These are phyloP conservation scores for Diadophis punctatus DNA, from an alignment of 2,113 vertebrate genomes.

Conservation along the genomic window DNA sequence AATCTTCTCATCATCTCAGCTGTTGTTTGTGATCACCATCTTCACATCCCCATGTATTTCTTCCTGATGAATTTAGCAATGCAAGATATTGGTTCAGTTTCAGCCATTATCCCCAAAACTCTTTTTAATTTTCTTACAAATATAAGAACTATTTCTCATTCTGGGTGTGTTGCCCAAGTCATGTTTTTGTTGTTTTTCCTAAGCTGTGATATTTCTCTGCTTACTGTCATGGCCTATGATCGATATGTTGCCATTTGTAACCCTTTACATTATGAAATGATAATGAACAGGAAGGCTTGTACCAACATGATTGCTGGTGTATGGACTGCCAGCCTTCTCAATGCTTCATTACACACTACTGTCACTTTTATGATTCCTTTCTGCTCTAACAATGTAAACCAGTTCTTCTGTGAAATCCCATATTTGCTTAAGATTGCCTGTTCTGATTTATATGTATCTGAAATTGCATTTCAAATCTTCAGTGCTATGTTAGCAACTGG, in stretches of 20 bases:
- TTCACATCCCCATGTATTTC: not conserved
- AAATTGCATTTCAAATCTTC: not conserved
- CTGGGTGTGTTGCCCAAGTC: not conserved
- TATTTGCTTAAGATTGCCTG: not conserved
- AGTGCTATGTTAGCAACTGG: not conserved
- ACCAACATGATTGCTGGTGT: not conserved
- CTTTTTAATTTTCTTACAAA: not conserved
- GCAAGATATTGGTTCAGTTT: not conserved
- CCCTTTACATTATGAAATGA: not conserved
- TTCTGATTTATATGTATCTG: not conserved
- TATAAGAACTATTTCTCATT: not conserved
- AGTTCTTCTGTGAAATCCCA: not conserved
- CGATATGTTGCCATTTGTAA: not conserved
- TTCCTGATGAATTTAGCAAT: not conserved
- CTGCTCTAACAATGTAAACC: not conserved
- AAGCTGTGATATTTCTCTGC: not conserved
- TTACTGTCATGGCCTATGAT: not conserved
- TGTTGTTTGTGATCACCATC: not conserved
- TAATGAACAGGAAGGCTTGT: not conserved
- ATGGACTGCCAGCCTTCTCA: not conserved
- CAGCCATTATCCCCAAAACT: not conserved
- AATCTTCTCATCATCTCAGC: not conserved
- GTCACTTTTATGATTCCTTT: not conserved
- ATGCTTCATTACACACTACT: not conserved
- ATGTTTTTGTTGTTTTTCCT: not conserved